Evolutionary conservation across 2,888 invertebrate species (phyloP).

Genomic region (Ctenicera cuprea): DNA sequence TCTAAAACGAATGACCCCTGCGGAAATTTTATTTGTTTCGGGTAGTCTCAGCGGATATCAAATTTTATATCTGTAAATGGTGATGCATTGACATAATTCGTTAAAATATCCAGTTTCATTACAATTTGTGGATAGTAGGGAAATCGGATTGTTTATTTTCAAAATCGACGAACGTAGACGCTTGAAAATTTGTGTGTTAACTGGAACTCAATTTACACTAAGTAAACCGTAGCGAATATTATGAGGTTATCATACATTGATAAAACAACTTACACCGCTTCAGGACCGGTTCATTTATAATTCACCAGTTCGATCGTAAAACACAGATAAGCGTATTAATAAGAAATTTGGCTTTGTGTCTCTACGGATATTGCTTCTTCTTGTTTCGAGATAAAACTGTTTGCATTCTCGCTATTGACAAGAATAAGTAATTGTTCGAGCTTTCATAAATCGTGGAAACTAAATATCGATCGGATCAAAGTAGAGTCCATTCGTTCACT

Average conservation of each 20-base stretch:
- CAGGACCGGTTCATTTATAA: slow-evolving; percentile 39
- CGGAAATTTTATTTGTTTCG: slow-evolving; percentile 22
- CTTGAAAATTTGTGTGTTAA: slow-evolving; percentile 8
- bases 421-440: not conserved
- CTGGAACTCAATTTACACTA: slow-evolving; percentile 32
- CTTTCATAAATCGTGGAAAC: slow-evolving; percentile 24
- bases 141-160: slow-evolving; percentile 12
- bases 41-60: slow-evolving; percentile 20
- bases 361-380: not conserved
- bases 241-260: slow-evolving; percentile 38
- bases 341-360: slow-evolving; percentile 37
- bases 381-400: slow-evolving; percentile 13
- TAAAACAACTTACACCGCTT: slow-evolving; percentile 30
- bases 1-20: not conserved
- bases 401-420: not conserved
- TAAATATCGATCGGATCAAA: slow-evolving; percentile 36
- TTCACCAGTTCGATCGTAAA: slow-evolving; percentile 37
- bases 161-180: slow-evolving; percentile 3
- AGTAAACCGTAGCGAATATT: slow-evolving; percentile 28
- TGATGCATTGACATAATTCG: slow-evolving; percentile 23
- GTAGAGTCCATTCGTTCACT: slow-evolving; percentile 29
- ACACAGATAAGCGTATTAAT: slow-evolving; percentile 39
- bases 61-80: slow-evolving; percentile 36
- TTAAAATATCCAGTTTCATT: slow-evolving; percentile 32
- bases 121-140: slow-evolving; percentile 1